phyloP scores from a whole-genome alignment of 2,888 invertebrate species.

The Rotaria sp. region DNA sequence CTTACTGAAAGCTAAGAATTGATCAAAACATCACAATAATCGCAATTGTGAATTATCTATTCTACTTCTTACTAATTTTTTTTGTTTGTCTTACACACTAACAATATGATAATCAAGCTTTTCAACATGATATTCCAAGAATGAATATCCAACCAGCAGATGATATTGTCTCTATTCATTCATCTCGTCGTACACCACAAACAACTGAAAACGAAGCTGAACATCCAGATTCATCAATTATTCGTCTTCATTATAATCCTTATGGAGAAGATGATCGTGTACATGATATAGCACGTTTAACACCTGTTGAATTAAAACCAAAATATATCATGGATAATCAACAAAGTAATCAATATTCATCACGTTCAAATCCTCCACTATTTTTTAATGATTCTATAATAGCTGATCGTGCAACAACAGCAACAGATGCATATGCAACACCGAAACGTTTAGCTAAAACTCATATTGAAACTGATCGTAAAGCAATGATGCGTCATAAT shows the following conservation, averaged over 20 bases:
- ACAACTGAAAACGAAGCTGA: not conserved
- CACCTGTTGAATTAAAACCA: not conserved
- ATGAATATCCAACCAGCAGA: not conserved
- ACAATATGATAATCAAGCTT: not conserved
- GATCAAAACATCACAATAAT: too few species aligned
- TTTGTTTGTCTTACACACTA: too few species aligned
- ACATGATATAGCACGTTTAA: not conserved
- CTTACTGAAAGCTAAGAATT: too few species aligned
- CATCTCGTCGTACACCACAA: not conserved
- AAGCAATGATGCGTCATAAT: not conserved
- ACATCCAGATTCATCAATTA: not conserved
- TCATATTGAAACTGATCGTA: not conserved
- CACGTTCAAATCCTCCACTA: not conserved
- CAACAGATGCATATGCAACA: not conserved
- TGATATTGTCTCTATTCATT: not conserved
- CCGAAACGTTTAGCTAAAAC: not conserved
- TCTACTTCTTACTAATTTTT: too few species aligned
- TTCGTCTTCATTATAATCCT: conserved; percentile 2
- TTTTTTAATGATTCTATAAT: not conserved
- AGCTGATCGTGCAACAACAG: not conserved
- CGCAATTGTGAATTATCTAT: too few species aligned
- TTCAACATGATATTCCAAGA: not conserved
- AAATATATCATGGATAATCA: not conserved
- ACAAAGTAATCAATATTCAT: not conserved
- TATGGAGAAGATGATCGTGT: conserved; percentile 13